Conservation (phyloP, 2,888 invertebrate species). For the Lysandra coridon region DNA sequence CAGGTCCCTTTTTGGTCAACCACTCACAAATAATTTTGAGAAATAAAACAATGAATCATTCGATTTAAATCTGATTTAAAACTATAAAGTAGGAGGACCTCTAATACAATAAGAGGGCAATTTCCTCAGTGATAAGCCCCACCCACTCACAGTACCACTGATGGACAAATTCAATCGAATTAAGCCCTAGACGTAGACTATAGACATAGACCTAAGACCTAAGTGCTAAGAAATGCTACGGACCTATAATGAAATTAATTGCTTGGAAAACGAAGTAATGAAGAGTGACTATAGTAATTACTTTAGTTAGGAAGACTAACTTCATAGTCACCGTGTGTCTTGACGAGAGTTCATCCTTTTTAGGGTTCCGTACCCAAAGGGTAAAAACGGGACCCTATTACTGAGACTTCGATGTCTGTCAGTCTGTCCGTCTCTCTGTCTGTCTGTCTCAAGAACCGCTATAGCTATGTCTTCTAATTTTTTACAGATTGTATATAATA, state of each 20-base stretch:
- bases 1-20: too few relatives aligned
- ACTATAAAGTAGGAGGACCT: not conserved
- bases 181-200: not conserved
- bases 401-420: too few relatives aligned
- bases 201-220: not conserved
- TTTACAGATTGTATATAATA: too few relatives aligned
- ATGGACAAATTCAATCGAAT: not conserved
- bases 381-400: too few relatives aligned
- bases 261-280: not conserved
- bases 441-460: too few relatives aligned
- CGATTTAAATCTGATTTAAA: not conserved
- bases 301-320: not conserved
- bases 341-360: too few relatives aligned
- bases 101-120: not conserved
- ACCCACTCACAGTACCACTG: not conserved
- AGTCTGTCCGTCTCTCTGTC: too few relatives aligned
- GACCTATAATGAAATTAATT: not conserved
- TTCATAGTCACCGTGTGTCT: too few relatives aligned
- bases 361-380: too few relatives aligned
- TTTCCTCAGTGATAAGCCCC: not conserved
- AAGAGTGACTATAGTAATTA: not conserved
- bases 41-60: not conserved
- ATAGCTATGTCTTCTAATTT: too few relatives aligned
- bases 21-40: too few relatives aligned
- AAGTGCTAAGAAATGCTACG: not conserved